Percentiles rank a stretch among this genome's conserved stretches.
Evolutionary conservation across 2,888 invertebrate genomes (phyloP).

Genomic region (Leucophora obtusa): DNA sequence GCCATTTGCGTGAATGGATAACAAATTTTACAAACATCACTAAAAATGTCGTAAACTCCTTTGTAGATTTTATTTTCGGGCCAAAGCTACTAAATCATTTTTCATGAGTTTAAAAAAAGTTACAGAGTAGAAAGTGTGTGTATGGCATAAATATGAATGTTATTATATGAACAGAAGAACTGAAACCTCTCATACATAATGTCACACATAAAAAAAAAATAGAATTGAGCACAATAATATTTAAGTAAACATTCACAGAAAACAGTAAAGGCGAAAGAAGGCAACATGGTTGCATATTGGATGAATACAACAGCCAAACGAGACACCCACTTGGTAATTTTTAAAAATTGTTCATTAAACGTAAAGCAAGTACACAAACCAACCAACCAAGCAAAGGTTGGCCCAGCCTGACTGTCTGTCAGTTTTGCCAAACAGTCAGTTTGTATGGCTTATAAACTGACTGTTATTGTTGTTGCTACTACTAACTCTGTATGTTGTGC

Average conservation of each 20-base stretch:
- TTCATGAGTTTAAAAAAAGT: no score
- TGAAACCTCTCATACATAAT: constrained; percentile 9
- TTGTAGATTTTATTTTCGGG: no score
- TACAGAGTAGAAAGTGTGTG: not conserved
- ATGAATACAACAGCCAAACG: constrained; percentile 3
- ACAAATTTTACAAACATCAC: no score
- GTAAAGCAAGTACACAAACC: no score
- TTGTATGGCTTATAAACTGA: constrained; percentile 11
- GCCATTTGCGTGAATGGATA: no score
- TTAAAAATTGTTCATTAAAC: constrained; percentile 22
- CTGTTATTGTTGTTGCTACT: not conserved
- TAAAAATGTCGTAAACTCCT: no score
- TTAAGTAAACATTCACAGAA: constrained; percentile 42
- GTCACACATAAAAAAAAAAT: constrained; percentile 20
- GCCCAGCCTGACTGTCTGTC: constrained; percentile 2
- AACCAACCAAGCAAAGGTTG: constrained; percentile 37
- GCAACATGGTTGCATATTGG: not conserved
- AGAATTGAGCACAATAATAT: constrained; percentile 50
- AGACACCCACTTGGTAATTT: constrained; percentile 45
- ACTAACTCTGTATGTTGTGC: not conserved
- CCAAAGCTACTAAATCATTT: no score
- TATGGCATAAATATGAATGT: constrained; percentile 32
- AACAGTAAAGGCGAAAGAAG: constrained; percentile 31
- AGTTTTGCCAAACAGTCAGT: not conserved
- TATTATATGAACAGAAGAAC: constrained; percentile 31